Conservation (phyloP, 2,113 vertebrate species). For the Merops nubicus region DNA sequence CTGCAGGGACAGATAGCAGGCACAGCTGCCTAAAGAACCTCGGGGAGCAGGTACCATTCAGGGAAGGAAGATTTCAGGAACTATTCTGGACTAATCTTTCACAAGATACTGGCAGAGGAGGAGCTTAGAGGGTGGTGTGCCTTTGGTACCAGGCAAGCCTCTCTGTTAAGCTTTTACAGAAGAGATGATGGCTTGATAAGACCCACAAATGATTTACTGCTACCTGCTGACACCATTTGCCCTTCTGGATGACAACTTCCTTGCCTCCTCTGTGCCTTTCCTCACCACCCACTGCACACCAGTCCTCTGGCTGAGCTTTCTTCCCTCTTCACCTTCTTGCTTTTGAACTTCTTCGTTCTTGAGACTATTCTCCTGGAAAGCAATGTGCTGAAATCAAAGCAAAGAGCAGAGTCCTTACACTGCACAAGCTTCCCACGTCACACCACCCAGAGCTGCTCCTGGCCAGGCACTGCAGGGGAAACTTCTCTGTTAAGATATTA, state of each 20-base stretch:
- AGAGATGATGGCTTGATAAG: background rate
- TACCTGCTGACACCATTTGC: background rate
- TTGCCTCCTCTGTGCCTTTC: background rate
- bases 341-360: background rate
- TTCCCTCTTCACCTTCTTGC: background rate
- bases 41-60: background rate
- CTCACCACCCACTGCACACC: background rate
- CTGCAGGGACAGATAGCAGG: background rate
- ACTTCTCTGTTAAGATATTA: background rate
- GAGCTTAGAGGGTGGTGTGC: background rate
- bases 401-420: fast-evolving
- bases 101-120: background rate
- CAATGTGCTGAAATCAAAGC: background rate
- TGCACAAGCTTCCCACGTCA: background rate
- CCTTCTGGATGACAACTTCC: background rate
- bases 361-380: background rate
- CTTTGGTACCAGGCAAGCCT: background rate
- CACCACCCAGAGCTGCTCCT: background rate
- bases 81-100: background rate
- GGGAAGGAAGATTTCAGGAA: background rate
- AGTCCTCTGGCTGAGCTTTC: background rate
- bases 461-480: background rate
- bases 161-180: background rate
- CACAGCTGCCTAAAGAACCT: background rate
- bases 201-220: background rate